These are phyloP conservation scores for Pseudochaenichthys georgianus DNA, from an alignment of 2,797 vertebrate genomes.

Conservation along the genomic window DNA sequence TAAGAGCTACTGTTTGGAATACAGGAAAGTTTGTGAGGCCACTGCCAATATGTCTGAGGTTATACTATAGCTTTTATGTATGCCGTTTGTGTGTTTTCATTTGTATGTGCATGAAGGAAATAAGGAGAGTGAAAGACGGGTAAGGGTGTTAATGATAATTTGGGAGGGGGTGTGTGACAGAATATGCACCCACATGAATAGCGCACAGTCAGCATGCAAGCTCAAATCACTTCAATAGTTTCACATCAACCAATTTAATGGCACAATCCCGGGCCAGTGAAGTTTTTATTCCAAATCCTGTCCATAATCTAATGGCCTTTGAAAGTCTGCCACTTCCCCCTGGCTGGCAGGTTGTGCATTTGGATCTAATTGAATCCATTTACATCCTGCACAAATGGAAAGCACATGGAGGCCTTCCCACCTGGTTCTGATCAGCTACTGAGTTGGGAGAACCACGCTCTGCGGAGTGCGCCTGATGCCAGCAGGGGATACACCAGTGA, in stretches of 20 bases:
- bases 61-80: slow-evolving; percentile 55
- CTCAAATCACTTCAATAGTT: slow-evolving; percentile 75
- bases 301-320: slow-evolving; percentile 83
- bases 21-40: slow-evolving; percentile 57
- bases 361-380: slow-evolving; percentile 87
- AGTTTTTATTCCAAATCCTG: slow-evolving; percentile 82
- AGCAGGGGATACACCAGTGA: slow-evolving; percentile 61
- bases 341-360: slow-evolving; percentile 86
- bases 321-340: slow-evolving; percentile 83
- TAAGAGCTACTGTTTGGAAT: slow-evolving; percentile 71
- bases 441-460: slow-evolving; percentile 75
- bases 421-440: slow-evolving; percentile 89
- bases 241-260: slow-evolving; percentile 78
- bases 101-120: slow-evolving; percentile 15
- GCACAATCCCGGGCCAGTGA: slow-evolving; percentile 70
- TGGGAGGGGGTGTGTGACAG: slow-evolving; percentile 45
- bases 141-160: slow-evolving; percentile 58
- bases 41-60: slow-evolving; percentile 57
- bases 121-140: slow-evolving; percentile 4
- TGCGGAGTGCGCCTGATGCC: slow-evolving; percentile 68
- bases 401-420: slow-evolving; percentile 83
- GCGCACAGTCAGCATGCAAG: slow-evolving; percentile 67
- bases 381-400: slow-evolving; percentile 86
- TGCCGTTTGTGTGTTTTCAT: slow-evolving; percentile 49
- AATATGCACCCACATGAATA: slow-evolving; percentile 60